phyloP scores from a whole-genome alignment of 2,888 invertebrate species.

The Mesorhabditis belari region DNA sequence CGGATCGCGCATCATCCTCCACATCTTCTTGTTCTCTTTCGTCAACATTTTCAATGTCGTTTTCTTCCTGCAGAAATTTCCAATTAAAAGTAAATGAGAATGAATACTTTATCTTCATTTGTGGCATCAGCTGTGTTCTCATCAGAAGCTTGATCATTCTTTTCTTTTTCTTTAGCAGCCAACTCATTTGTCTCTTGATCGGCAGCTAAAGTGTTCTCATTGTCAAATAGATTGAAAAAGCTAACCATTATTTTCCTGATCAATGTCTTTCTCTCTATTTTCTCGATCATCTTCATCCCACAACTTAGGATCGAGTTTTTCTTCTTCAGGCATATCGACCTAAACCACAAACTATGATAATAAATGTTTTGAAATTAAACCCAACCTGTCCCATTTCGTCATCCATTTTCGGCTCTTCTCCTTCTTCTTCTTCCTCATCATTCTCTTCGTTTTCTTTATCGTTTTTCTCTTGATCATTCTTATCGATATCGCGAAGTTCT shows the following conservation, averaged over 20 bases:
- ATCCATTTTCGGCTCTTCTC: slow-evolving; percentile 29
- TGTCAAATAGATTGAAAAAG: neutral
- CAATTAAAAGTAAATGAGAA: too few relatives aligned
- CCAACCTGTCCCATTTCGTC: slow-evolving; percentile 32
- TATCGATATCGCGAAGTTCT: slow-evolving; percentile 44
- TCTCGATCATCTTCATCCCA: slow-evolving; percentile 71
- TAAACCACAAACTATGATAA: slow-evolving; percentile 54
- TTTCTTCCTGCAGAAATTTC: slow-evolving; percentile 62
- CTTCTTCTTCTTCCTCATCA: slow-evolving; percentile 13
- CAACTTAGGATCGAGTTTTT: slow-evolving; percentile 89
- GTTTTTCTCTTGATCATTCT: slow-evolving; percentile 60
- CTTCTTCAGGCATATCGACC: slow-evolving; percentile 65
- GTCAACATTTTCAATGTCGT: slow-evolving; percentile 28
- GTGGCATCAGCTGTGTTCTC: slow-evolving; percentile 74
- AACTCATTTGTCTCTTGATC: slow-evolving; percentile 36
- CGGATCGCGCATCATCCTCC: slow-evolving; percentile 12
- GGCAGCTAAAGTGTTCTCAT: slow-evolving; percentile 13
- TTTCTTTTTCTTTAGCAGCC: slow-evolving; percentile 59
- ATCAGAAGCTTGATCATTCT: slow-evolving; percentile 52
- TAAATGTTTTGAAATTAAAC: slow-evolving; percentile 60
- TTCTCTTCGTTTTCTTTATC: slow-evolving; percentile 60
- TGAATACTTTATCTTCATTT: slow-evolving; percentile 55
- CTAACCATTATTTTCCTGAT: slow-evolving; percentile 21
- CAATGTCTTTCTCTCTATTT: slow-evolving; percentile 65
- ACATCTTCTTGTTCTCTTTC: slow-evolving; percentile 49